These are phyloP conservation scores for Coturnix japonica DNA, from an alignment of 2,113 vertebrate species.

Conservation along the genomic window DNA sequence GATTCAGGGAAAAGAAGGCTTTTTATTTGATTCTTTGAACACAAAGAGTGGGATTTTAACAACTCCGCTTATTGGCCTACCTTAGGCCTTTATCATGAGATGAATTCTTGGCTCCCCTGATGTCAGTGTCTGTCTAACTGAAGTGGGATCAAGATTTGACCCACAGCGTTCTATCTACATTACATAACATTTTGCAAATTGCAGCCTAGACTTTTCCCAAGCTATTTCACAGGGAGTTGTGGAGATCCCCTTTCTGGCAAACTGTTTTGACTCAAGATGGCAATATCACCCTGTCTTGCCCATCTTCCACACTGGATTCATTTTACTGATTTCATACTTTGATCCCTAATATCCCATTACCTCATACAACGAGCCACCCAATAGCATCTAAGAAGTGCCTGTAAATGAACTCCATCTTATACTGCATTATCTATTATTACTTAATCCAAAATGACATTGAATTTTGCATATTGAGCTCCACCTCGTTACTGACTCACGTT, in stretches of 20 bases:
- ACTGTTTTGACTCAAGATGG: background rate
- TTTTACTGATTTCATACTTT: conserved; percentile 33
- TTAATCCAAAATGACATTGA: background rate
- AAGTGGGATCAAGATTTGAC: background rate
- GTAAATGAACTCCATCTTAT: background rate
- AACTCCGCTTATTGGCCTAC: background rate
- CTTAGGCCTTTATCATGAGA: background rate
- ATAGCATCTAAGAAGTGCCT: background rate
- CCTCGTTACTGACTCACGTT: background rate
- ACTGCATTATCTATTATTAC: background rate
- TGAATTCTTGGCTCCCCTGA: background rate
- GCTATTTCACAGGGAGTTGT: background rate
- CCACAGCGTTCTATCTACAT: background rate
- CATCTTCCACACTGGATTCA: background rate
- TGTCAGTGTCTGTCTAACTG: background rate
- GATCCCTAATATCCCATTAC: conserved; percentile 11
- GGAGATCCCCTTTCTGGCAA: background rate
- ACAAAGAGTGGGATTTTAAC: background rate
- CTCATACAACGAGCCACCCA: background rate
- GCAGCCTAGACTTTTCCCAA: background rate
- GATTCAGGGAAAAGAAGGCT: background rate
- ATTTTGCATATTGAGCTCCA: background rate
- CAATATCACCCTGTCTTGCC: background rate
- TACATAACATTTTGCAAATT: background rate
- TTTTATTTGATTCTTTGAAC: background rate